Percentiles rank a stretch among this genome's conserved stretches.
phyloP scores from a whole-genome alignment of 2,113 vertebrate genomes.

The Lepus europaeus region DNA sequence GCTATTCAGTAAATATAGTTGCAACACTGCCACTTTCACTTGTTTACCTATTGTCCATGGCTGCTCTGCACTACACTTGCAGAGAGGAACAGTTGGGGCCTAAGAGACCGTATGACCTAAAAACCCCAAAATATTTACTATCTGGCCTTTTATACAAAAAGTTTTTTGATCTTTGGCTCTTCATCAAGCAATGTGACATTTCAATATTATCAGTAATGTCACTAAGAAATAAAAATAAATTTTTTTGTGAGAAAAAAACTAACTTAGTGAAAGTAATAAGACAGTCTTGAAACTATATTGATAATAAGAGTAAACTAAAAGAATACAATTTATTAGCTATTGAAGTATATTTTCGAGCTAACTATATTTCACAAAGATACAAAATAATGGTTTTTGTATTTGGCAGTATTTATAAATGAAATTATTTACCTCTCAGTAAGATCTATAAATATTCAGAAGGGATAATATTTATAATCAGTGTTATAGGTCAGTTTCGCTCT shows the following conservation, averaged over 20 bases:
- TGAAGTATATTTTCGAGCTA: constrained; percentile 34
- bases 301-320: background rate
- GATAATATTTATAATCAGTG: background rate
- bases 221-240: background rate
- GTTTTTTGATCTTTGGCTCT: background rate
- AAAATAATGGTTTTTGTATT: constrained; percentile 2
- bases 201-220: background rate
- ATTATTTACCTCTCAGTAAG: constrained; percentile 31
- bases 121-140: constrained; percentile 1
- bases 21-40: background rate
- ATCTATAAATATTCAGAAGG: constrained; percentile 55
- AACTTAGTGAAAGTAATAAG: constrained; percentile 31
- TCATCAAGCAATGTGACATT: background rate
- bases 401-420: constrained; percentile 53
- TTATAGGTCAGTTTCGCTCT: background rate
- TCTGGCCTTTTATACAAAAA: background rate
- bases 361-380: constrained; percentile 43
- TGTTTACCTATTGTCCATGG: background rate
- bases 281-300: background rate
- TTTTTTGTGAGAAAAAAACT: constrained; percentile 24
- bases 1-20: background rate
- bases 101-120: background rate
- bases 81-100: background rate
- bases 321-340: background rate
- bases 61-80: background rate